Evolutionary conservation across 2,797 vertebrate genomes (phyloP).

Genomic region (Sebastes iracundus): DNA sequence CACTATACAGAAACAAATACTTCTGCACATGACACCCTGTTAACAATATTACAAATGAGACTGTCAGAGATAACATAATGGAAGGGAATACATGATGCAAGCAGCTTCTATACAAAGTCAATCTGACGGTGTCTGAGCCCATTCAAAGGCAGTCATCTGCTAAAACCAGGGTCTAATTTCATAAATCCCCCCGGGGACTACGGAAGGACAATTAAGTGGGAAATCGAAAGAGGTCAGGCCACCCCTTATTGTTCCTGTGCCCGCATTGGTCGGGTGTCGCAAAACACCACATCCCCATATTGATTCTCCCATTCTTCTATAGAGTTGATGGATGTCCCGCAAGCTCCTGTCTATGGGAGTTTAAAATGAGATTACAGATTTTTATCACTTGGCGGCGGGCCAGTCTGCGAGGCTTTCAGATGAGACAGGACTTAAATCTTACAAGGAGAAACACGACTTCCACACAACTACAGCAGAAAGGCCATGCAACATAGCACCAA

Average conservation of each 20-base stretch:
- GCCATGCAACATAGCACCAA: background rate
- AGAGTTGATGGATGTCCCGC: constrained; percentile 75
- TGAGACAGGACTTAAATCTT: constrained; percentile 67
- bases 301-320: constrained; percentile 72
- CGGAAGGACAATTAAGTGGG: constrained; percentile 69
- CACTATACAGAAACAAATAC: constrained; percentile 20
- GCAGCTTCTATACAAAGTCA: constrained; percentile 35
- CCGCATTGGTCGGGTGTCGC: constrained; percentile 49
- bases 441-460: constrained; percentile 61
- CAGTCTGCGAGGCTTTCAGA: constrained; percentile 66
- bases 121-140: constrained; percentile 32
- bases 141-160: constrained; percentile 63
- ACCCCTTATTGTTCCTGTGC: constrained; percentile 54
- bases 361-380: constrained; percentile 83
- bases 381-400: constrained; percentile 76
- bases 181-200: constrained; percentile 65
- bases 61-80: constrained; percentile 45
- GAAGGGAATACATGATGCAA: constrained; percentile 33
- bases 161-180: constrained; percentile 63
- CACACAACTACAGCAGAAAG: constrained; percentile 23
- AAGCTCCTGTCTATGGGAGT: constrained; percentile 70
- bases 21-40: constrained; percentile 15
- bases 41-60: constrained; percentile 54
- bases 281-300: constrained; percentile 71
- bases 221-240: constrained; percentile 58